Base-by-base conservation (phyloP, 92 coral and sea anemone species). In the Parazoanthus swiftii region DNA sequence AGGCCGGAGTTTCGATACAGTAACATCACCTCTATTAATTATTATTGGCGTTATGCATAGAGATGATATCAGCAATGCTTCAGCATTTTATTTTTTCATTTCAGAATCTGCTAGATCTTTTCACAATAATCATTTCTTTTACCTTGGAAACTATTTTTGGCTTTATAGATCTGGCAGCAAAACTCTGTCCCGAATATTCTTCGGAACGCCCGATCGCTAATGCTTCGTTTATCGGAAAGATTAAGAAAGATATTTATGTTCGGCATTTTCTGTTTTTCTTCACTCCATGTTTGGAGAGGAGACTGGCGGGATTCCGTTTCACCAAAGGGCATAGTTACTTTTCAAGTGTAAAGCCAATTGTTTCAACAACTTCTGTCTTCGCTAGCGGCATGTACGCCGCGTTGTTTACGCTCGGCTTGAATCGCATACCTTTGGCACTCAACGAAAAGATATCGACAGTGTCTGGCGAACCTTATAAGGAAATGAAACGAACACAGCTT, bases 401-500 rank as follows among this genome's bases (percentile, higher is more conserved):
- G 46, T 81, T 42, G 71, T 38, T 83, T 84, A 72, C 79, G 38
- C 46, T 71, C 67, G 77, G 46, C 37, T 42, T 81, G 65, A 29
- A 68, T 82, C 77, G 50, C 38, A 82, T 43, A 71, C 8, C 14
- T 38, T 68, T 83, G 77, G 42, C 23, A 39, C 38, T 39, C 13
- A 25, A 67, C 87, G 87, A 84, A 26, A 3, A 70, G 68, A 84
- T 70, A 72, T 84, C 87, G 87, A 84, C 77, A 51, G 16, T 36
- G 39, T 54, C 78, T 35, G 79, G 1, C 87, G 16, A 20, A 35
- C 87, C 87, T 43, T 84, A 84, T 43, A 4, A 84, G 87, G 87
- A 72, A 84, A 44, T 68, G 46, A 71, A 44, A 35, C 18, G 59
- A 3, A 39, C 36, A 66, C 23, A 84, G 59, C 20, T 2, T 21